Base-by-base conservation (phyloP, 2,888 invertebrate species). In the Lithophane semibrunnea region DNA sequence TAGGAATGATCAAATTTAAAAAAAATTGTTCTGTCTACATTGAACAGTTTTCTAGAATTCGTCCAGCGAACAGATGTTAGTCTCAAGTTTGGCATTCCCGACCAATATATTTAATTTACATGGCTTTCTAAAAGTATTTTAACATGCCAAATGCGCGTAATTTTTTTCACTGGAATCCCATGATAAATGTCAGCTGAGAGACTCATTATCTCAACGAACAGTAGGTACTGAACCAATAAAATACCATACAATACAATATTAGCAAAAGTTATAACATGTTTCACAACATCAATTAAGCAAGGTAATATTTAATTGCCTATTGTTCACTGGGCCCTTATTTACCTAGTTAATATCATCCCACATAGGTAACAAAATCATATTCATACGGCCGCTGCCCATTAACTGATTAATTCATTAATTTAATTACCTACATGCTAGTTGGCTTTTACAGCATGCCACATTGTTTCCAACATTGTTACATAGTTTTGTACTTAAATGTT, bases 391-490 rank as follows among this genome's bases (percentile, higher is more conserved):
- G 4, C 66, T 60, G 56, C n/a, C 75, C 77, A 79, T 86, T 84
- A 85, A 37, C 77, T 77, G 70, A 87, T 86, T 80, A 85, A 77
- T 67, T 61, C n/a, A 60, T 85, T 81, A 73, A 81, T 79, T 79
- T 84, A 63, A 87, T 82, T 77, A 63, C 63, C 37, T n/a, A 58
- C 65, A 72, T 72, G 68, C n/a, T 56, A 29, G 71, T 66, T 73
- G 68, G 65, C 13, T 79, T 61, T 58, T 66, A 68, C 60, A 67
- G 21, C 77, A 76, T 73, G 68, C 68, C 65, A 65, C 49, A 68
- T 72, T 49, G 52, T 42, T 52, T 52, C 13, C 44, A 44, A 79
- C 42, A 56, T 73, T 37, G 44, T 49, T 63, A 67, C 42, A 68
- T 64, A 67, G 24, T 68, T 61, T 72, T 42, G 13, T 37, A 61